Conservation (phyloP, 23 tunicate species). For the Aplidium turbinatum region DNA sequence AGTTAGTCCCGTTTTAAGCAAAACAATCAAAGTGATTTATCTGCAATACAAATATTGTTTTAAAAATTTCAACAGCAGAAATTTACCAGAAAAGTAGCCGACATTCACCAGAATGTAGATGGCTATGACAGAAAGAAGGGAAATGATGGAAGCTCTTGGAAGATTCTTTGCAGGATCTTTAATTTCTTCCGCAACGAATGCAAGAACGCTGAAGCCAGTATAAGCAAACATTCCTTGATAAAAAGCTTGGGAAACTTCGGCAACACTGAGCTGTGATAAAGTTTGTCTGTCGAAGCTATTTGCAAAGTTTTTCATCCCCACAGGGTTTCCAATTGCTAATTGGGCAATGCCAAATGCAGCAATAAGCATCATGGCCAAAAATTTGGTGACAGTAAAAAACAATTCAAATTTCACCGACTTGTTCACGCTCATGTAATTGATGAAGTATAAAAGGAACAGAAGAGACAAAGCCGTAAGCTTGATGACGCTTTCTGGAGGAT, state of each 20-base stretch:
- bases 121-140: slow-evolving; percentile 29
- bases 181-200: slow-evolving; percentile 47
- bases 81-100: slow-evolving; percentile 75
- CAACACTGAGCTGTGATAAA: not conserved
- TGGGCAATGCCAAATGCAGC: slow-evolving; percentile 37
- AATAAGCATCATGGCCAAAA: slow-evolving; percentile 42
- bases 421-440: slow-evolving; percentile 58
- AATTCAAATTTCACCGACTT: slow-evolving; percentile 43
- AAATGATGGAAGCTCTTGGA: slow-evolving; percentile 32
- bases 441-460: slow-evolving; percentile 2
- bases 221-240: slow-evolving; percentile 61
- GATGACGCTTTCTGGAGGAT: slow-evolving; percentile 39
- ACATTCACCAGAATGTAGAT: slow-evolving; percentile 60
- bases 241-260: slow-evolving; percentile 25
- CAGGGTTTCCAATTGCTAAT: slow-evolving; percentile 39
- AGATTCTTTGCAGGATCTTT: slow-evolving; percentile 45
- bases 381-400: slow-evolving; percentile 49
- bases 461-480: slow-evolving; percentile 25
- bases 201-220: slow-evolving; percentile 36
- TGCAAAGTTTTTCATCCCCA: slow-evolving; percentile 39
- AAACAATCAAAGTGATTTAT: not conserved
- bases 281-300: slow-evolving; percentile 38
- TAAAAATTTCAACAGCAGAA: no score
- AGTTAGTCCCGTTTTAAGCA: no score
- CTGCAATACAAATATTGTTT: not conserved